Evolutionary conservation across 1,140 invertebrate species (phyloP).

Genomic region (Cyrtorhinus lividipennis): DNA sequence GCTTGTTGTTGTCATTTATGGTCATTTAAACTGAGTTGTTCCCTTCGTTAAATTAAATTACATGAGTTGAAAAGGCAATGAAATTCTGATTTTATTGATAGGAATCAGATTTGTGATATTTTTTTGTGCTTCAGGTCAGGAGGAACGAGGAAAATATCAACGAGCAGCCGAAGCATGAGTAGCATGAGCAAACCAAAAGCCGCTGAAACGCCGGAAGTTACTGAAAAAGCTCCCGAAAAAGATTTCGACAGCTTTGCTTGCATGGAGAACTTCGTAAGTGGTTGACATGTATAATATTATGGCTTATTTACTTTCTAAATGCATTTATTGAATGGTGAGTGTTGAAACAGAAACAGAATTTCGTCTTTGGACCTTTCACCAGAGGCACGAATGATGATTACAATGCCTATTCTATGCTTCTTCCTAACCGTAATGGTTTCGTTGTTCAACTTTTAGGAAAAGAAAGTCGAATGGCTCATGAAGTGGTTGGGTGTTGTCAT

Average conservation of each 20-base stretch:
- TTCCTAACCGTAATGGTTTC: no score
- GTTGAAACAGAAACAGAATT: no score
- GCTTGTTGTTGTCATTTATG: no score
- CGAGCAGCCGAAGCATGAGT: conserved; percentile 17
- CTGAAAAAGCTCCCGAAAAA: neutral
- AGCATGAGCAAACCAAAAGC: conserved; percentile 6
- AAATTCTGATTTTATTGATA: no score
- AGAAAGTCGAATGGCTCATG: conserved; percentile 16
- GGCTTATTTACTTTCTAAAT: neutral
- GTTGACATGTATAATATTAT: neutral
- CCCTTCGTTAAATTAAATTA: no score
- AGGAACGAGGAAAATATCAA: conserved; percentile 16
- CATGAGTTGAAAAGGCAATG: no score
- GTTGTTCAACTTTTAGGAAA: conserved; percentile 10
- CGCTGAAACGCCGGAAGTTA: neutral
- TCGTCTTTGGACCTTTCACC: no score
- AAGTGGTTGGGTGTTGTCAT: conserved; percentile 18
- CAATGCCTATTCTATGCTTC: no score
- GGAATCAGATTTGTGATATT: conserved; percentile 5
- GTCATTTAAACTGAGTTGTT: no score
- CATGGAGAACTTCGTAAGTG: conserved; percentile 2
- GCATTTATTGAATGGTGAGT: no score
- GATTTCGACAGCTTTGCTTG: neutral
- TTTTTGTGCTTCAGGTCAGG: neutral
- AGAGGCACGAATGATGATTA: no score